A percentile compares a stretch with the other conserved stretches of the same genome.
Conservation (phyloP, 2,113 vertebrate species). For the Ifrita kowaldi region DNA sequence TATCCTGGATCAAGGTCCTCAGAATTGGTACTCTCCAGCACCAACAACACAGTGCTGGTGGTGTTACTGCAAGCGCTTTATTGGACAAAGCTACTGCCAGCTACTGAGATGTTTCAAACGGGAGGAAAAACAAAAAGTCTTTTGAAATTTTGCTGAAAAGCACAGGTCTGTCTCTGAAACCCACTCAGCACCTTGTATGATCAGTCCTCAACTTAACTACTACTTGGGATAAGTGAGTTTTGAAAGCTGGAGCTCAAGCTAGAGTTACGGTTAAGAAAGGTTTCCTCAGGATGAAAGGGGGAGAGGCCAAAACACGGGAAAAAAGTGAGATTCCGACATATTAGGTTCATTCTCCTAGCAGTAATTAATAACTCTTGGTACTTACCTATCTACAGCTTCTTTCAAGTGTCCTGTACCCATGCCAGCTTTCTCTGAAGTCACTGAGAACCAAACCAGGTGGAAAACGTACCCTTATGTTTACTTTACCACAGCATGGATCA, state of each 20-base stretch:
- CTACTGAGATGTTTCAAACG: background rate
- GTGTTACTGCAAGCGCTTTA: background rate
- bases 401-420: background rate
- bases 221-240: background rate
- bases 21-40: background rate
- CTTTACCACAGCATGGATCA: background rate
- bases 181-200: background rate
- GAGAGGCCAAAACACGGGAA: background rate
- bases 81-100: background rate
- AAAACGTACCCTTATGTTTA: background rate
- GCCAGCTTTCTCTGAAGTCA: conserved; percentile 7
- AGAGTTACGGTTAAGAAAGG: background rate
- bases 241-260: background rate
- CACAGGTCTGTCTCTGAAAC: background rate
- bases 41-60: background rate
- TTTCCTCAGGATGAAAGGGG: background rate
- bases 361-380: background rate
- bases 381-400: background rate
- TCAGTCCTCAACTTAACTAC: background rate
- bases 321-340: background rate
- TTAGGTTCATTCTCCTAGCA: background rate
- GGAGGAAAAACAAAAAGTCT: background rate
- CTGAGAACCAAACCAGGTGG: background rate
- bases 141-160: background rate
- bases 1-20: background rate